Evolutionary conservation across 2,797 vertebrate species (phyloP).

Genomic region (Centropyge bicolor): DNA sequence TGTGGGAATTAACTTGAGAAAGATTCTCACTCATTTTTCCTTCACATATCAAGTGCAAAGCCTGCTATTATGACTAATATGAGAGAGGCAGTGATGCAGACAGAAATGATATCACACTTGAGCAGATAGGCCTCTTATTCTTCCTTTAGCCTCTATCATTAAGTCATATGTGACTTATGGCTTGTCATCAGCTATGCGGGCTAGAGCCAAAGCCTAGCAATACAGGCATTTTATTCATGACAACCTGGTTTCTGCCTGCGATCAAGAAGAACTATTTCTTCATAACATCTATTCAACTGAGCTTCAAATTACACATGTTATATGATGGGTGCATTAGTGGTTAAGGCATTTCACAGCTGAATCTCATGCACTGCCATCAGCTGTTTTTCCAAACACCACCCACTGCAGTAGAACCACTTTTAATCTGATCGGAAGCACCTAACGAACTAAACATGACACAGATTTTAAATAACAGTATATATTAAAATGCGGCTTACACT

Average conservation of each 20-base stretch:
- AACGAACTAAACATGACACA: neutral
- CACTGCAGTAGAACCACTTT: slow-evolving; percentile 11
- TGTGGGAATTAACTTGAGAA: slow-evolving; percentile 70
- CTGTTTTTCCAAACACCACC: slow-evolving; percentile 24
- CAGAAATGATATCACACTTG: slow-evolving; percentile 79
- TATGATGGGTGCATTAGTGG: slow-evolving; percentile 58
- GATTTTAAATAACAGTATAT: neutral
- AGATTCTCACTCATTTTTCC: slow-evolving; percentile 70
- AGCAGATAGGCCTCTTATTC: slow-evolving; percentile 74
- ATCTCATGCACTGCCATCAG: slow-evolving; percentile 10
- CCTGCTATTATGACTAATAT: slow-evolving; percentile 78
- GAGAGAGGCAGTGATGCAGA: slow-evolving; percentile 71
- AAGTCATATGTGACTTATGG: slow-evolving; percentile 77
- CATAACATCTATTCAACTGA: slow-evolving; percentile 47
- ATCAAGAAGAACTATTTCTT: slow-evolving; percentile 49
- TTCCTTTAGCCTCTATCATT: slow-evolving; percentile 80
- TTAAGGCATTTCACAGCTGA: slow-evolving; percentile 24
- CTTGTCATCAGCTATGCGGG: slow-evolving; percentile 58
- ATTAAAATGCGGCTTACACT: neutral
- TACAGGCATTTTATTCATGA: slow-evolving; percentile 57
- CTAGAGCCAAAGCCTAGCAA: slow-evolving; percentile 44
- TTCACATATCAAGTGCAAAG: slow-evolving; percentile 70
- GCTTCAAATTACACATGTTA: slow-evolving; percentile 49
- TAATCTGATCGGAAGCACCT: slow-evolving; percentile 17
- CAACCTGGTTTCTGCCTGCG: slow-evolving; percentile 35